Conservation (phyloP, 1,140 invertebrate genomes). For the Drosophila pruinosa region DNA sequence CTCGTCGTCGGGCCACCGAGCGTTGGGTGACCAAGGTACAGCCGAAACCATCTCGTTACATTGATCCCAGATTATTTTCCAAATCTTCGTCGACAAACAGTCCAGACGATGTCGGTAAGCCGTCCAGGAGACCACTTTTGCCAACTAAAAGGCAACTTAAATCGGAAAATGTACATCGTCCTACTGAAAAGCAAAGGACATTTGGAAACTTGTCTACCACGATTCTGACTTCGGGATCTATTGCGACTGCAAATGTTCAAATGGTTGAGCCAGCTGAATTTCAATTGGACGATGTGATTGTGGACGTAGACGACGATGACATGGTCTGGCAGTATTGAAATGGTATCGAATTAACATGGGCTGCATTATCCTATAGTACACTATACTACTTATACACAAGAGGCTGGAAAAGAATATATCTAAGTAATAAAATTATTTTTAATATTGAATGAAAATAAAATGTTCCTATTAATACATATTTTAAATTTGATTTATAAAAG, state of each 20-base stretch:
- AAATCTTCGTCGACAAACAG: not conserved
- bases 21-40: conserved; percentile 59
- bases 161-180: not conserved
- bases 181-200: not conserved
- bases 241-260: not conserved
- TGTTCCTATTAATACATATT: too few relatives aligned
- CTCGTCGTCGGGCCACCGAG: conserved; percentile 63
- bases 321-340: not conserved
- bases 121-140: not conserved
- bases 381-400: too few relatives aligned
- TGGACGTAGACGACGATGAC: not conserved
- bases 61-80: not conserved
- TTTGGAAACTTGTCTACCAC: too few relatives aligned
- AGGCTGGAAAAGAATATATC: too few relatives aligned
- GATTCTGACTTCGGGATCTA: not conserved
- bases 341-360: too few relatives aligned
- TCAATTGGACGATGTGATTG: not conserved
- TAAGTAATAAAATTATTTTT: too few relatives aligned
- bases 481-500: too few relatives aligned
- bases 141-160: not conserved
- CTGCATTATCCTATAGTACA: too few relatives aligned
- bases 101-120: not conserved
- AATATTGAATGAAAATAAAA: too few relatives aligned
- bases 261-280: not conserved
- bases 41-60: conserved; percentile 16